Base-by-base conservation (phyloP, 2,113 vertebrate genomes). In the Aptenodytes forsteri region DNA sequence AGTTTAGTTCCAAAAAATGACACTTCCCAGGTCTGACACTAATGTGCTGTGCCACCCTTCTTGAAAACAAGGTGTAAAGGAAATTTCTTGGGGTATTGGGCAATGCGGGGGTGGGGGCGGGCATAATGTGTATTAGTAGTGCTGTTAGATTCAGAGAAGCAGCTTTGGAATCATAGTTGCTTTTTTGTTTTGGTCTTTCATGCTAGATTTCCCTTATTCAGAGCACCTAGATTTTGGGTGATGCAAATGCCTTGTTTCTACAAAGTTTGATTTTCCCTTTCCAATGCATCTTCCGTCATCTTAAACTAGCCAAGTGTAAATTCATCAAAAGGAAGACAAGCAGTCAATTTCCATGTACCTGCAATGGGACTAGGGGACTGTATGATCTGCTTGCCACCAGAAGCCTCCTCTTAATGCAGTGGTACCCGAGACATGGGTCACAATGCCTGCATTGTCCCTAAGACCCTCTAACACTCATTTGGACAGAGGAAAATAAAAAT, bases 201-300 rank as follows among this genome's bases (percentile, higher is more conserved):
- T 42, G 49, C 58, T 17, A 21, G 34, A 50, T 65, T 89, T 46
- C 56, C 20, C 19, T 76, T 44, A 23, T 23, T 32, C 34, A 44
- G 77, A 89, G 38, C 52, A 59, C 20, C 7, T 27, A 32, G 59
- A 17, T 15, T 67, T 46, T 62, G 69, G 55, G 47, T 58, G 59
- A 18, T 34, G 27, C 0, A 0, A 62, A 16, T 6, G 7, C 22
- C 64, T 79, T 44, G 3, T 83, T 80, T 93, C 79, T 88, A 29
- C 30, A 44, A 20, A 44, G 38, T 66, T 80, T 90, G 50, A 77
- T 90, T 92, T 94, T 92, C 42, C 55, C n/a, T 76, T 96, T 55
- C 34, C 59, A 79, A 6, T 40, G 25, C 3, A 1, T n/a, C 7
- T 52, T 73, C 66, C 40, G 70, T 69, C 47, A 9, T 6, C 21